Conservation (phyloP, 2,113 vertebrate species). For the Stigmatopora nigra region DNA sequence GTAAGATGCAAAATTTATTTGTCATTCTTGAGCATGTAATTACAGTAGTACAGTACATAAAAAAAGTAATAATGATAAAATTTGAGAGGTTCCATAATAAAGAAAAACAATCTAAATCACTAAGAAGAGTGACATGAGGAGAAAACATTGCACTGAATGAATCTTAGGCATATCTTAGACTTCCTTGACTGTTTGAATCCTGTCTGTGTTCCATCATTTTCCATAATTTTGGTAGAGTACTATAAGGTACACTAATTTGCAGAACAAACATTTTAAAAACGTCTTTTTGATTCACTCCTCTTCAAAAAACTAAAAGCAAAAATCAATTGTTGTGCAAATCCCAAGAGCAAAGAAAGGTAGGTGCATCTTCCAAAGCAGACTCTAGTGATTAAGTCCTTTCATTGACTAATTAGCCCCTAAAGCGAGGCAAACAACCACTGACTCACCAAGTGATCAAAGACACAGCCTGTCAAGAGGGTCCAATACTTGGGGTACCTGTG, state of each 20-base stretch:
- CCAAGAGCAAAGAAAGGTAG: constrained; percentile 60
- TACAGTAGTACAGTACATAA: too few relatives aligned
- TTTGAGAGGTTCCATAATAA: too few relatives aligned
- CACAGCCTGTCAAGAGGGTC: constrained; percentile 63
- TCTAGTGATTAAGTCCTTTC: constrained; percentile 67
- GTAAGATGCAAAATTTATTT: too few relatives aligned
- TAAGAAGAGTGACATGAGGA: too few relatives aligned
- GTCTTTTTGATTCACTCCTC: background rate
- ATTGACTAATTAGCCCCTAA: constrained; percentile 71
- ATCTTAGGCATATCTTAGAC: too few relatives aligned
- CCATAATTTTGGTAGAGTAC: constrained; percentile 13
- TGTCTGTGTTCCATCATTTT: constrained; percentile 2
- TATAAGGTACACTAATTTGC: constrained; percentile 1
- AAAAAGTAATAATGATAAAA: too few relatives aligned
- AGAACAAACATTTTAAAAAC: background rate
- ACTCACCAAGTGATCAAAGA: constrained; percentile 66
- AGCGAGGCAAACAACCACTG: constrained; percentile 61
- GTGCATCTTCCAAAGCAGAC: constrained; percentile 59
- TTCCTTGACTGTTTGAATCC: too few relatives aligned
- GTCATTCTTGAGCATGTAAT: too few relatives aligned
- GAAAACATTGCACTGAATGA: too few relatives aligned
- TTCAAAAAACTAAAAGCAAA: constrained; percentile 11
- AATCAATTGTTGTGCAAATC: constrained; percentile 28
- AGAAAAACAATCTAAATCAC: too few relatives aligned
- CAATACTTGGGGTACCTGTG: constrained; percentile 59